Conservation (phyloP, 1,140 invertebrate genomes). For the Goniozus legneri region DNA sequence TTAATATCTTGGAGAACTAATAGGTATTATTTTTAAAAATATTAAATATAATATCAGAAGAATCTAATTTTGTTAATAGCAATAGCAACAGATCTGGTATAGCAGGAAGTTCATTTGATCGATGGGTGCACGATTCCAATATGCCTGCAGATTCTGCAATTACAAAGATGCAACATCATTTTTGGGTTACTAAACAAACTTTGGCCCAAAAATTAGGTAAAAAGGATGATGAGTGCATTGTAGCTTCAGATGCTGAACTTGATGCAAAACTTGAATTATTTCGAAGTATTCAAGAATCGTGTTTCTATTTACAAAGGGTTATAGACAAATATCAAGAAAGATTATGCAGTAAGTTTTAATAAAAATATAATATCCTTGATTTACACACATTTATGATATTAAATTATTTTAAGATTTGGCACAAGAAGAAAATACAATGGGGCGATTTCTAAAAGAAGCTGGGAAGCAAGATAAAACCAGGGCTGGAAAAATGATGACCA, state of each 20-base stretch:
- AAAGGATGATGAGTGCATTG: conserved; percentile 96
- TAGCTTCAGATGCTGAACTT: conserved; percentile 92
- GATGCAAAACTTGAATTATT: conserved; percentile 97
- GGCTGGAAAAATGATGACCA: conserved; percentile 90
- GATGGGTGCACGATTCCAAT: conserved; percentile 36
- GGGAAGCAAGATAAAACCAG: conserved; percentile 86
- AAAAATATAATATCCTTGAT: background rate
- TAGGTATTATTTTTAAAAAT: too few relatives aligned
- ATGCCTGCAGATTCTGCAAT: conserved; percentile 46
- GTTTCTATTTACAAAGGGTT: conserved; percentile 80
- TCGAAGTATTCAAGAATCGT: conserved; percentile 91
- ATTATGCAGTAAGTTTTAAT: conserved; percentile 68
- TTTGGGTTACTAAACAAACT: conserved; percentile 97
- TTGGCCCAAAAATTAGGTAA: conserved; percentile 91
- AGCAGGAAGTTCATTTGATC: conserved; percentile 38
- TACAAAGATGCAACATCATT: conserved; percentile 90
- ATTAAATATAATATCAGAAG: too few relatives aligned
- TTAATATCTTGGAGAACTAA: too few relatives aligned
- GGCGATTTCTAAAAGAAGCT: conserved; percentile 90
- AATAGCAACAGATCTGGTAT: too few relatives aligned
- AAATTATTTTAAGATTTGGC: conserved; percentile 64
- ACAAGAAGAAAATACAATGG: conserved; percentile 93
- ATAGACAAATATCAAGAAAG: conserved; percentile 94
- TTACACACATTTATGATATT: background rate
- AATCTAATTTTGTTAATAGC: too few relatives aligned